Conservation (phyloP, 2,113 vertebrate species). For the Bambusicola thoracicus region DNA sequence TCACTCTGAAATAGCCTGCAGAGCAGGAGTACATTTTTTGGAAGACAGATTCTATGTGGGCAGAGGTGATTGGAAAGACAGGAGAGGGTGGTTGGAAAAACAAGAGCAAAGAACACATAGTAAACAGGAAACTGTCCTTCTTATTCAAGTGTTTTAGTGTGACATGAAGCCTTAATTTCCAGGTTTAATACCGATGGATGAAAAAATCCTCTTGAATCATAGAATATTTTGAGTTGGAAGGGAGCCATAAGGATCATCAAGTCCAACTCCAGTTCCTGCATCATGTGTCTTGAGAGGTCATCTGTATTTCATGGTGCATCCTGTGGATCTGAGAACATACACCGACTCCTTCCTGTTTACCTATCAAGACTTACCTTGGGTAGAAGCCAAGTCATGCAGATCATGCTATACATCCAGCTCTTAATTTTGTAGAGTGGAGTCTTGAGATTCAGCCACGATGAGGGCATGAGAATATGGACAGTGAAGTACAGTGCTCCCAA, state of each 20-base stretch:
- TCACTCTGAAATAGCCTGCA: not conserved
- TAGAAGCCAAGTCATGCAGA: not conserved
- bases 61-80: not conserved
- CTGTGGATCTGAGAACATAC: not conserved
- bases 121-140: not conserved
- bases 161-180: not conserved
- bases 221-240: too few species aligned
- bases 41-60: not conserved
- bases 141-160: not conserved
- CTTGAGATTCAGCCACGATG: not conserved
- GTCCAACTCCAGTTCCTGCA: too few species aligned
- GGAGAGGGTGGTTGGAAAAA: not conserved
- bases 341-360: not conserved
- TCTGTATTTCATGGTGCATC: not conserved
- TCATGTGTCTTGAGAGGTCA: not conserved
- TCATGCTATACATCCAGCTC: not conserved
- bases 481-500: not conserved
- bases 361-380: fast-evolving
- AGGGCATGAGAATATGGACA: not conserved
- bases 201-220: not conserved
- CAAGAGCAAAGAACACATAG: fast-evolving
- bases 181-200: not conserved
- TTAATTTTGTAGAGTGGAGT: not conserved
- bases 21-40: not conserved
- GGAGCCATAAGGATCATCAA: too few species aligned